Evolutionary conservation across 30 jellyfish, hydroid and myxozoan genomes (phyloP).

Genomic region (Turritopsis rubra): DNA sequence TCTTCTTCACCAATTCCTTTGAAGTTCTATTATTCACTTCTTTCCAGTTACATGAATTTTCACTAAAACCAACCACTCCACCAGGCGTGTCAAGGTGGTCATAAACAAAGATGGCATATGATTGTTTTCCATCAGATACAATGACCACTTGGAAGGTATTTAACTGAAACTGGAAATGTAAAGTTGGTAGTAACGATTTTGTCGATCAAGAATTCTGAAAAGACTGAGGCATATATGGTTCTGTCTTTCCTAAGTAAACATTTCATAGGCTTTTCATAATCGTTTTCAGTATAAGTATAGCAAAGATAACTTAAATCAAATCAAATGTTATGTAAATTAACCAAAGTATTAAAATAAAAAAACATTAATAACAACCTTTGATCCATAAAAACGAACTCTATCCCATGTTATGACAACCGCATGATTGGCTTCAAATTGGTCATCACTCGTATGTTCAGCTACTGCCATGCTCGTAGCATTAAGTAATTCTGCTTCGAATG

Average conservation of each 20-base stretch:
- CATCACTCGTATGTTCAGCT: not conserved
- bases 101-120: not conserved
- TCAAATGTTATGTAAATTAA: too few relatives aligned
- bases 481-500: not conserved
- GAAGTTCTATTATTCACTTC: not conserved
- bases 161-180: not conserved
- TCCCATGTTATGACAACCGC: not conserved
- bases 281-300: too few relatives aligned
- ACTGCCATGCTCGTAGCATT: not conserved
- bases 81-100: not conserved
- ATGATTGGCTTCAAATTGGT: not conserved
- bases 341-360: not conserved
- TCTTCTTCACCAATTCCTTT: not conserved
- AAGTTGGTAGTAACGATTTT: too few relatives aligned
- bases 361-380: not conserved
- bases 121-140: not conserved
- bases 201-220: too few relatives aligned
- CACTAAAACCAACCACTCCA: not conserved
- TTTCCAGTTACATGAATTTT: not conserved
- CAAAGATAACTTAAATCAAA: too few relatives aligned
- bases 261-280: too few relatives aligned
- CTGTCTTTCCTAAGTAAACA: too few relatives aligned
- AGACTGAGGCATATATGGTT: too few relatives aligned
- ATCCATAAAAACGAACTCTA: not conserved
- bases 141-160: not conserved